These are phyloP conservation scores for Myrmophylax atrothorax DNA, from an alignment of 2,113 vertebrate genomes.

Conservation along the genomic window DNA sequence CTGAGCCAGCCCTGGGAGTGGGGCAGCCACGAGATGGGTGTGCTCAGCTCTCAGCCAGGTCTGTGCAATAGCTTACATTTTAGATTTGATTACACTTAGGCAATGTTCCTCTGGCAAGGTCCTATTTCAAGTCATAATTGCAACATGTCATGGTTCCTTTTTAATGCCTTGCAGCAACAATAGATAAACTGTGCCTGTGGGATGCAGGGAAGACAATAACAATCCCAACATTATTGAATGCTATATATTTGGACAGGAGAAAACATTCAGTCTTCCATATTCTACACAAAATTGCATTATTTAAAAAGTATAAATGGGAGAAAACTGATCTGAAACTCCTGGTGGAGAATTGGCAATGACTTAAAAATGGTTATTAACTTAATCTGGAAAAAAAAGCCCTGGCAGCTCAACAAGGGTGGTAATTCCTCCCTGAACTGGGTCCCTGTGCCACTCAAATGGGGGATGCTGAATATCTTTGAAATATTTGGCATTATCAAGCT, in stretches of 20 bases:
- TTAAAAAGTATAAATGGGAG: slow-evolving; percentile 36
- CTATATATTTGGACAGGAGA: slow-evolving; percentile 44
- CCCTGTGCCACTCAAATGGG: neutral
- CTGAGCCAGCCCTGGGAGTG: neutral
- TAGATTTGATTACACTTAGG: slow-evolving; percentile 44
- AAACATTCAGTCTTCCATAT: slow-evolving; percentile 45
- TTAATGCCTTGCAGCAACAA: slow-evolving; percentile 47
- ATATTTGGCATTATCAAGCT: slow-evolving; percentile 19
- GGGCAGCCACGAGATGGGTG: neutral
- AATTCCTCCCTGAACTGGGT: neutral
- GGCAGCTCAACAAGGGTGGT: neutral
- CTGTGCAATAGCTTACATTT: neutral
- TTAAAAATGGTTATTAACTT: slow-evolving; percentile 35
- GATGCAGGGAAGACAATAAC: slow-evolving; percentile 45
- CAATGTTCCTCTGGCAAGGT: slow-evolving; percentile 24
- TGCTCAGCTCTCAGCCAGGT: neutral
- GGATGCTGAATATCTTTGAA: slow-evolving; percentile 8
- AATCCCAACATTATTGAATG: slow-evolving; percentile 3
- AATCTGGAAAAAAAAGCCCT: neutral
- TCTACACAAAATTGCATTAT: slow-evolving; percentile 9
- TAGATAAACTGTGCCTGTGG: slow-evolving; percentile 41
- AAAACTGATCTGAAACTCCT: neutral
- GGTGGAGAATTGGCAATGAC: neutral
- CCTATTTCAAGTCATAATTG: slow-evolving; percentile 59
- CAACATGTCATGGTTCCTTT: slow-evolving; percentile 3